phyloP scores from a whole-genome alignment of 2,888 invertebrate genomes.

The Tetranychus truncatus region DNA sequence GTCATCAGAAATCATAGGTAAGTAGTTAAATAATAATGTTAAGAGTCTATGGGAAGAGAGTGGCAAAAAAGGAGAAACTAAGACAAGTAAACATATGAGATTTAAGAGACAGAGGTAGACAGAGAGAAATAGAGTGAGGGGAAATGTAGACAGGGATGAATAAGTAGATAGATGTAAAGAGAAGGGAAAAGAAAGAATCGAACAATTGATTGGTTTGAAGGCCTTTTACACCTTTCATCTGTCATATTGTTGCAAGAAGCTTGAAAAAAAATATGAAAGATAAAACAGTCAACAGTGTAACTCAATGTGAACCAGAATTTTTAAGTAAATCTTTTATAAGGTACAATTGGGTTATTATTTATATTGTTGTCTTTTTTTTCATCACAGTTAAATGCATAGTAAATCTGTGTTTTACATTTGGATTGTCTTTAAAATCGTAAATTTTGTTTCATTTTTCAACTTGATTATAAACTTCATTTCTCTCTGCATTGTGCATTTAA shows the following conservation, averaged over 20 bases:
- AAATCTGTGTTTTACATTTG: no score
- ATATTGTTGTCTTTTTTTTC: not conserved
- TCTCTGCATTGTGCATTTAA: no score
- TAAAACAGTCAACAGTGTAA: not conserved
- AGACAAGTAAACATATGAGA: not conserved
- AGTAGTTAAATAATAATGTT: not conserved
- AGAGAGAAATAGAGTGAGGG: not conserved
- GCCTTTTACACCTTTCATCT: constrained; percentile 1
- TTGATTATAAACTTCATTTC: no score
- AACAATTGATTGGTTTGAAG: not conserved
- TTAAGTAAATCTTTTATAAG: not conserved
- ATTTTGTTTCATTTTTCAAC: no score
- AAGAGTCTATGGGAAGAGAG: not conserved
- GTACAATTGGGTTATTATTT: not conserved
- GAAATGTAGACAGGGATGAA: not conserved
- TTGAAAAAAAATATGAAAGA: not conserved
- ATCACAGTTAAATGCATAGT: not conserved
- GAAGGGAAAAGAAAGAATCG: not conserved
- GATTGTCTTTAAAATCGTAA: no score
- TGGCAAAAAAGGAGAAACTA: constrained; percentile 1
- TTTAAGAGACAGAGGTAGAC: not conserved
- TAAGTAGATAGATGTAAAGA: not conserved
- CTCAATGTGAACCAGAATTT: not conserved
- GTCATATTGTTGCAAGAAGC: not conserved
- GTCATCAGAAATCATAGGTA: not conserved